phyloP scores from a whole-genome alignment of 2,888 invertebrate species.

The Anoplius nigerrimus region DNA sequence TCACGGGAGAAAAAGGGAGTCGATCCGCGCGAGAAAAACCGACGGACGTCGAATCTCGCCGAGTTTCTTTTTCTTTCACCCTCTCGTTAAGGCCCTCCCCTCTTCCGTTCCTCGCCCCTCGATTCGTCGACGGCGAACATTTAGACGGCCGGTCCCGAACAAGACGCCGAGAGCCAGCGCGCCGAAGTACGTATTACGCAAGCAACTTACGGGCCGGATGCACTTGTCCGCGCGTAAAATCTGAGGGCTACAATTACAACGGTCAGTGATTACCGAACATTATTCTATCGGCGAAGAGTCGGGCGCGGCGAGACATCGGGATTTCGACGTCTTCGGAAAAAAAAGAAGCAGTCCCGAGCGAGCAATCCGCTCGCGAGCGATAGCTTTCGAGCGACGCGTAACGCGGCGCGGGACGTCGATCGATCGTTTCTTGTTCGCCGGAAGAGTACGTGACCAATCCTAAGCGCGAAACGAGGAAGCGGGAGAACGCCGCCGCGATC shows the following conservation, averaged over 20 bases:
- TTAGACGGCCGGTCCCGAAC: not conserved
- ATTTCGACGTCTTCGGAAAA: conserved; percentile 18
- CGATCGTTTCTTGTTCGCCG: conserved; percentile 17
- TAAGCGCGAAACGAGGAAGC: conserved; percentile 1
- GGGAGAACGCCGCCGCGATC: not conserved
- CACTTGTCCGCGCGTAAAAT: conserved; percentile 38
- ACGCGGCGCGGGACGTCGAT: conserved; percentile 30
- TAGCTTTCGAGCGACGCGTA: conserved; percentile 29
- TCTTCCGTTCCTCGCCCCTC: not conserved
- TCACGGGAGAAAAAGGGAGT: not conserved
- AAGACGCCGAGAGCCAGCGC: not conserved
- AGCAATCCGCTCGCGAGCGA: conserved; percentile 28
- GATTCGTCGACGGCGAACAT: not conserved
- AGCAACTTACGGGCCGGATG: conserved; percentile 32
- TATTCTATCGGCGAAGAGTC: not conserved
- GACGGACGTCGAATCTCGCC: conserved; percentile 34
- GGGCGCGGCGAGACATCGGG: conserved; percentile 10
- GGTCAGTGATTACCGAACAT: conserved; percentile 30
- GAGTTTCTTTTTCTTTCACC: conserved; percentile 18
- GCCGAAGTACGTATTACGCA: conserved; percentile 33
- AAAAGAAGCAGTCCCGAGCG: conserved; percentile 26
- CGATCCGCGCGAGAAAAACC: conserved; percentile 11
- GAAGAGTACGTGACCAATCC: conserved; percentile 40
- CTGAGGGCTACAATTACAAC: conserved; percentile 32
- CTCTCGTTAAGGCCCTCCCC: not conserved